Evolutionary conservation across 2,888 invertebrate species (phyloP).

Genomic region (Drosophila birchii): DNA sequence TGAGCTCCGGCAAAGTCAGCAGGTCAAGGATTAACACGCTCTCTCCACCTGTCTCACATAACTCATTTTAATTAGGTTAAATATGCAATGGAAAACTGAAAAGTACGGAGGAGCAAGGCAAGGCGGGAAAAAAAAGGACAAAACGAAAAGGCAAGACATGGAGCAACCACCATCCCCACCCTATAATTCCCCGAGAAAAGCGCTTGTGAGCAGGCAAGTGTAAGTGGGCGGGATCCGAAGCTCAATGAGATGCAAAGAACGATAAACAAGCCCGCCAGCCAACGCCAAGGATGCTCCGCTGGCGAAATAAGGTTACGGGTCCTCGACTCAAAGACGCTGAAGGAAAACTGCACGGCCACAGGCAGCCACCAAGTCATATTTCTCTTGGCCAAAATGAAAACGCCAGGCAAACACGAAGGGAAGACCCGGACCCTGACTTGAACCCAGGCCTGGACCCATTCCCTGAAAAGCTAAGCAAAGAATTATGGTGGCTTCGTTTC

Average conservation of each 20-base stretch:
- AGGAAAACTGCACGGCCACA: slow-evolving; percentile 42
- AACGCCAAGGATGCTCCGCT: slow-evolving; percentile 57
- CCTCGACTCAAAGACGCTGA: slow-evolving; percentile 50
- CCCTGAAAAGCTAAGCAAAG: slow-evolving; percentile 29
- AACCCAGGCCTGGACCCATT: not conserved
- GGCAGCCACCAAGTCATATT: slow-evolving; percentile 70
- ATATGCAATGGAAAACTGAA: slow-evolving; percentile 69
- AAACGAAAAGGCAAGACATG: slow-evolving; percentile 31
- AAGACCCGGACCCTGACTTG: slow-evolving; percentile 12
- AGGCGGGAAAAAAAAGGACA: slow-evolving; percentile 31
- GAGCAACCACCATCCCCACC: slow-evolving; percentile 3
- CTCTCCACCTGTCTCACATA: slow-evolving; percentile 57
- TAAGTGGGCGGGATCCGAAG: slow-evolving; percentile 38
- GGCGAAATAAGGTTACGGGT: slow-evolving; percentile 68
- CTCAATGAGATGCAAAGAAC: slow-evolving; percentile 80
- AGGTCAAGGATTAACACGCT: slow-evolving; percentile 56
- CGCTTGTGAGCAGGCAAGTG: slow-evolving; percentile 35
- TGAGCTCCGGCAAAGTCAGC: slow-evolving; percentile 36
- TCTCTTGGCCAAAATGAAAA: slow-evolving; percentile 58
- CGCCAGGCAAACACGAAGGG: slow-evolving; percentile 41
- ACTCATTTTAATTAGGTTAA: slow-evolving; percentile 79
- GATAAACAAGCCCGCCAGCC: slow-evolving; percentile 74
- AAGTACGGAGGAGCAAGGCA: slow-evolving; percentile 48
- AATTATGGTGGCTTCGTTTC: slow-evolving; percentile 61
- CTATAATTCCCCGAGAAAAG: slow-evolving; percentile 6